Evolutionary conservation across 2,797 vertebrate genomes (phyloP), one percentile per base, ranked within the genome.

Genomic region (Xerus rutilus): DNA sequence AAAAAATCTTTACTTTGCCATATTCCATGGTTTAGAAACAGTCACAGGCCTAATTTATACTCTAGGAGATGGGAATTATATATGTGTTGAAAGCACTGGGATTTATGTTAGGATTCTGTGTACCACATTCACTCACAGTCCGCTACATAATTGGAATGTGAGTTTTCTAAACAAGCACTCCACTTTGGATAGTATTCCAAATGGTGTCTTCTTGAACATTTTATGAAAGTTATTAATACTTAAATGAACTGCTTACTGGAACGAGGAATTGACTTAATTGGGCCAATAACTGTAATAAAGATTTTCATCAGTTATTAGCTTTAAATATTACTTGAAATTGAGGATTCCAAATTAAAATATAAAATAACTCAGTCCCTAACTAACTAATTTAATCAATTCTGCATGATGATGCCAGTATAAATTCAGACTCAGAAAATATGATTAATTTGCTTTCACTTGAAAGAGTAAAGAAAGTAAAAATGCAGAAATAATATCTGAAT

Each of bases 171-270:
- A 52, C 20, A 83, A 86, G 1, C 25, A 14, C 21, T 84, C 25
- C 15, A 45, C 32, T 89, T 76, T 74, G 20, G 35, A 86, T 1
- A 72, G 7, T 74, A 96, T 89, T 93, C 47, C 35, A 89, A 89
- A 43, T 64, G 3, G 23, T 74, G 15, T 32, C 15, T 74, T 70
- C 82, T 62, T 62, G 32, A 93, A 86, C 43, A 77, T 89, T 81
- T 93, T 84, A 74, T 70, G 39, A 69, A 74, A 57, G 11, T 69
- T 93, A 86, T 59, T 94, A 77, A 93, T 89, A 52, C 89, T 95
- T 93, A 81, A 93, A 73, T 91, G 86, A 74, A 90, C 57, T 92
- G 49, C 28, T 78, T 64, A 70, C 70, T 72, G 35, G 59, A 95
- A 69, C n/a, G 67, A 93, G 85, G 15, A 79, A 84, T 83, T 86